phyloP scores from a whole-genome alignment of 2,113 vertebrate species.

The Tychaedon coryphoeus region DNA sequence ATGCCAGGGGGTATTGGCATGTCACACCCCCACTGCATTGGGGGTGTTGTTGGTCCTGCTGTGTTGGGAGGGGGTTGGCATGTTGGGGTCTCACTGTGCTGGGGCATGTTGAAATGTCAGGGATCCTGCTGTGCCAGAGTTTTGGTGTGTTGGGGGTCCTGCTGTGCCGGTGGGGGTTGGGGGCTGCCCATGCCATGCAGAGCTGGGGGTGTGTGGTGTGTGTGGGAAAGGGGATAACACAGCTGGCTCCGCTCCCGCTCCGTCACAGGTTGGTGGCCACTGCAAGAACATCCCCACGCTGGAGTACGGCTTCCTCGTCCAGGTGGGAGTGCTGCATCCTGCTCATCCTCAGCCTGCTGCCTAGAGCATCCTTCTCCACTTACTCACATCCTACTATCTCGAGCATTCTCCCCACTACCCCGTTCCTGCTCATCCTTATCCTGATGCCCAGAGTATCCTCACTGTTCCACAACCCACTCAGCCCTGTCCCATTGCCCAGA shows the following conservation, averaged over 20 bases:
- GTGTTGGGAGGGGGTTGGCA: background rate
- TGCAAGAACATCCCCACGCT: conserved; percentile 98
- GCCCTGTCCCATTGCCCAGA: background rate
- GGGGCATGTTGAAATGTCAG: rapidly evolving
- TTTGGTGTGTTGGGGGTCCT: background rate
- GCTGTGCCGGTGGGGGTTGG: rapidly evolving
- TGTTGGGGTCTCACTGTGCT: background rate
- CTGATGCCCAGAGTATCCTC: background rate
- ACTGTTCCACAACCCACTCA: rapidly evolving
- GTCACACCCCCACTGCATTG: background rate
- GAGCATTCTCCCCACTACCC: background rate
- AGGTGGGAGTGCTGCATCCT: conserved; percentile 72
- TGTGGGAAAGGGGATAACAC: background rate
- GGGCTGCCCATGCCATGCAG: rapidly evolving
- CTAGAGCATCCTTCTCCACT: background rate
- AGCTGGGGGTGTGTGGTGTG: rapidly evolving
- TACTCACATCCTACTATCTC: rapidly evolving
- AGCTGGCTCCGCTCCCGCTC: conserved; percentile 10
- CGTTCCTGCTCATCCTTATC: background rate
- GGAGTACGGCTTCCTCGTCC: conserved; percentile 98
- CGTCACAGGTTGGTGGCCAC: conserved; percentile 91
- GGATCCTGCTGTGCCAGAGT: background rate
- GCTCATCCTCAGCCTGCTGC: background rate
- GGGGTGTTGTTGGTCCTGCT: rapidly evolving
- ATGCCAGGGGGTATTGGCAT: rapidly evolving